A percentile compares a stretch with the other conserved stretches of the same genome.
phyloP scores from a whole-genome alignment of 2,113 vertebrate genomes.

The Rhinolophus ferrumequinum region DNA sequence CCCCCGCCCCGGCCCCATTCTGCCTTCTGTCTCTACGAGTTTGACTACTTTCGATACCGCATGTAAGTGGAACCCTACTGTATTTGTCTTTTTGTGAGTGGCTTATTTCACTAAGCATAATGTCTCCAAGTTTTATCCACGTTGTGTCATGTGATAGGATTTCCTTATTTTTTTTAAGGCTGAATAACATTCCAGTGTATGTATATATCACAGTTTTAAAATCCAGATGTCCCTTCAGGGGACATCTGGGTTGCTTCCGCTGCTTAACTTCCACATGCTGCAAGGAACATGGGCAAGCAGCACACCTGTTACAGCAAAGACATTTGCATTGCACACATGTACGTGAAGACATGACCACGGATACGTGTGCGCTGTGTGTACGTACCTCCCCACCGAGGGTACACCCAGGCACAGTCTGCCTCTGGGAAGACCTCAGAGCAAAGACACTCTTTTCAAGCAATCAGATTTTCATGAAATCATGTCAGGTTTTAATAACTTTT shows the following conservation, averaged over 20 bases:
- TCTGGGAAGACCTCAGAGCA: background rate
- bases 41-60: background rate
- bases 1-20: background rate
- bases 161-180: background rate
- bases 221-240: background rate
- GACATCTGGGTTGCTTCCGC: background rate
- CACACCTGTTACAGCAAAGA: background rate
- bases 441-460: background rate
- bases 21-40: background rate
- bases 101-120: background rate
- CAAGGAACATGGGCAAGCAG: background rate
- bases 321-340: background rate
- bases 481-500: background rate
- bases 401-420: background rate
- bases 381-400: rapidly evolving
- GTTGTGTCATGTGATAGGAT: background rate
- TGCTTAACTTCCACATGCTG: background rate
- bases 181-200: background rate
- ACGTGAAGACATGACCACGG: background rate
- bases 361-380: background rate
- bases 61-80: background rate
- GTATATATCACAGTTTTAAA: background rate
- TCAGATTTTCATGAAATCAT: background rate
- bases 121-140: background rate
- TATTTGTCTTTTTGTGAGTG: background rate